Conservation (phyloP, 2,888 invertebrate species). For the Drosophila mettleri region DNA sequence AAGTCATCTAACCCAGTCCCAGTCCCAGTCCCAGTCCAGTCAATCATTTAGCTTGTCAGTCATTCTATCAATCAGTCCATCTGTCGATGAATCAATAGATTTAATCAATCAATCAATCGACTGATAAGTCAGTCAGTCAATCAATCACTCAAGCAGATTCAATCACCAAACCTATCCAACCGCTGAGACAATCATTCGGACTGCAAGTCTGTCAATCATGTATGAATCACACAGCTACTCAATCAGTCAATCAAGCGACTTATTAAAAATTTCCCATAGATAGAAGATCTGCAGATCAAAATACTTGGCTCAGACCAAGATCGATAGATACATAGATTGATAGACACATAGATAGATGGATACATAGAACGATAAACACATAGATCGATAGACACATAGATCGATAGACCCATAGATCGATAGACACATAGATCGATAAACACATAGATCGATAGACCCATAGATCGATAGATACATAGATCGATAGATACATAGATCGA, state of each 20-base stretch:
- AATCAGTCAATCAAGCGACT: not conserved
- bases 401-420: no score
- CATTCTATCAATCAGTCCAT: not conserved
- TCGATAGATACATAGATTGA: not conserved
- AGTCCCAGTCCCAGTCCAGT: no score
- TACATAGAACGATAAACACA: no score
- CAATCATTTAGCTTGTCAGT: no score
- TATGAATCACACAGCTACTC: not conserved
- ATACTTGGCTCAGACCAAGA: no score
- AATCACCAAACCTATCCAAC: not conserved
- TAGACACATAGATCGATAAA: no score
- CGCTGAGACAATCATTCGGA: not conserved
- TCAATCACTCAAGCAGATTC: not conserved
- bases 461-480: not conserved
- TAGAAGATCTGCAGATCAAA: not conserved
- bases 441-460: not conserved
- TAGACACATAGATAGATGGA: not conserved
- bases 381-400: no score
- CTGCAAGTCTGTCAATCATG: not conserved
- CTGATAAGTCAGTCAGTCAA: not conserved
- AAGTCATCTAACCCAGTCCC: no score
- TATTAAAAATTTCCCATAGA: not conserved
- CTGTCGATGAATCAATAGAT: not conserved
- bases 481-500: no score
- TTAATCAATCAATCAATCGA: not conserved